Evolutionary conservation across 2,113 vertebrate species (phyloP).

Genomic region (Petrocephalus zakoni): DNA sequence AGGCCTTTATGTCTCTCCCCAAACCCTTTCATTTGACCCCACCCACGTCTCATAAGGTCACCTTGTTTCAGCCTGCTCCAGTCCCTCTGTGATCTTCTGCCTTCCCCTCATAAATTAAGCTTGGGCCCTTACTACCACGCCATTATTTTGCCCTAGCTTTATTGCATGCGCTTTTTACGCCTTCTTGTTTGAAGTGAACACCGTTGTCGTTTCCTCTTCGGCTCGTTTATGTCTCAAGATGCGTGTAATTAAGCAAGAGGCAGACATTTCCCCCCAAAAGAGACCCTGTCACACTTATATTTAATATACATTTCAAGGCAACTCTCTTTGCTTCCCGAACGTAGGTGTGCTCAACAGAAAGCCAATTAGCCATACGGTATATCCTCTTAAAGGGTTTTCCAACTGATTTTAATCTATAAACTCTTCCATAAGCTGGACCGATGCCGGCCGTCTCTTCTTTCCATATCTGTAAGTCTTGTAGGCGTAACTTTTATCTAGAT

Average conservation of each 20-base stretch:
- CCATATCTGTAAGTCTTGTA: neutral
- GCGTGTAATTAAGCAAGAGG: slow-evolving; percentile 53
- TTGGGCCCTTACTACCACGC: slow-evolving; percentile 39
- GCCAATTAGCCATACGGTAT: slow-evolving; percentile 38
- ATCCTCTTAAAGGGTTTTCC: slow-evolving; percentile 38
- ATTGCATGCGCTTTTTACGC: slow-evolving; percentile 49
- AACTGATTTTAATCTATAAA: slow-evolving; percentile 32
- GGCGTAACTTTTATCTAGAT: neutral
- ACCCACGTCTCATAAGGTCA: slow-evolving; percentile 2
- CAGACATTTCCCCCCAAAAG: slow-evolving; percentile 37
- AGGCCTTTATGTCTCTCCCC: slow-evolving; percentile 12
- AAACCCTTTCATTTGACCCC: slow-evolving; percentile 15
- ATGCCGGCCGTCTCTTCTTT: neutral
- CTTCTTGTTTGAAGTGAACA: slow-evolving; percentile 53
- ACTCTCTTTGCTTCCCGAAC: slow-evolving; percentile 46
- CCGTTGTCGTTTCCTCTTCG: slow-evolving; percentile 52
- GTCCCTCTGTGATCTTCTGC: neutral
- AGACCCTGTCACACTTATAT: slow-evolving; percentile 31
- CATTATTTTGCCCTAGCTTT: slow-evolving; percentile 48
- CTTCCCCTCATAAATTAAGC: slow-evolving; percentile 40
- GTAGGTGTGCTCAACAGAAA: slow-evolving; percentile 36
- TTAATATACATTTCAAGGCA: slow-evolving; percentile 47
- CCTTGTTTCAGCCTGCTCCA: neutral
- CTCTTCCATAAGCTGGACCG: slow-evolving; percentile 13
- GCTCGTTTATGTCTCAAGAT: slow-evolving; percentile 41